These are phyloP conservation scores for Rhinella marina DNA, from an alignment of 2,797 vertebrate genomes.

Conservation along the genomic window DNA sequence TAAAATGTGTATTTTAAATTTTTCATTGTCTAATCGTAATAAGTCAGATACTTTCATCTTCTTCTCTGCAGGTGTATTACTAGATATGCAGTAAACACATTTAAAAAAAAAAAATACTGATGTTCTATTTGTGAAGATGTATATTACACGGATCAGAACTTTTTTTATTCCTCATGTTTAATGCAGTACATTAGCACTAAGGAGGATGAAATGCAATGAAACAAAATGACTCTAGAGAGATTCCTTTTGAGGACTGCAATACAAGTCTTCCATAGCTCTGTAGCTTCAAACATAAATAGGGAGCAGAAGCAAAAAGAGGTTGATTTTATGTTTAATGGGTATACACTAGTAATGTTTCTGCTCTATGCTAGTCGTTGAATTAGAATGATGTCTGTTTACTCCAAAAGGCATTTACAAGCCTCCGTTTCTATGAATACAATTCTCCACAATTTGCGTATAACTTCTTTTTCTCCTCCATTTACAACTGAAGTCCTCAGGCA, in stretches of 20 bases:
- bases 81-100: constrained; percentile 35
- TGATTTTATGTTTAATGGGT: background rate
- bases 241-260: constrained; percentile 16
- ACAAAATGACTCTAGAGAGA: background rate
- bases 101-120: constrained; percentile 4
- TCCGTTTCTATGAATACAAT: background rate
- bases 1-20: constrained; percentile 24
- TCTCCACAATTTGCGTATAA: background rate
- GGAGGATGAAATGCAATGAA: background rate
- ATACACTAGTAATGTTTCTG: background rate
- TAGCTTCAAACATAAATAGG: background rate
- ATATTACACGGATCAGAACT: constrained; percentile 36
- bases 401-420: background rate
- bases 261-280: background rate
- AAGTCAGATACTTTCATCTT: constrained; percentile 52
- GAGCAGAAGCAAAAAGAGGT: background rate
- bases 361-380: background rate
- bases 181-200: constrained; percentile 34
- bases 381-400: background rate
- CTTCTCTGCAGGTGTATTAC: constrained; percentile 46
- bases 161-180: constrained; percentile 28
- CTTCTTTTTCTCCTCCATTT: background rate
- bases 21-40: constrained; percentile 45
- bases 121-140: constrained; percentile 31
- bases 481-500: background rate